phyloP scores from a whole-genome alignment of 2,113 vertebrate species.

The Myanophis thanlyinensis region DNA sequence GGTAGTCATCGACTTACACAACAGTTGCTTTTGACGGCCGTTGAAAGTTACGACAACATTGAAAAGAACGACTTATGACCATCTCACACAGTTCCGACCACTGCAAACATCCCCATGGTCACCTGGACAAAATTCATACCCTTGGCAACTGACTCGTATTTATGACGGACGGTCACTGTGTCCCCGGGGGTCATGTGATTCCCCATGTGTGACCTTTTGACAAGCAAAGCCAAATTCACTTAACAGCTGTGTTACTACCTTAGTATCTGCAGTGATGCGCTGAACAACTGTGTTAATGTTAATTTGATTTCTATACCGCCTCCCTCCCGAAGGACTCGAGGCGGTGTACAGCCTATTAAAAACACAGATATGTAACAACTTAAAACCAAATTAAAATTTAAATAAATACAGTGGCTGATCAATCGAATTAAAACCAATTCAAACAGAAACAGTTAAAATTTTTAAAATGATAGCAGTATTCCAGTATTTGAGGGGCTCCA shows the following conservation, averaged over 20 bases:
- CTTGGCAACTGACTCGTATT: background rate
- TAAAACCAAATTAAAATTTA: too few relatives aligned
- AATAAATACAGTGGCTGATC: too few relatives aligned
- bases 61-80: background rate
- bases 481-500: too few relatives aligned
- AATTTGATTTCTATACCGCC: too few relatives aligned
- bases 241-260: background rate
- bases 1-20: background rate
- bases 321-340: too few relatives aligned
- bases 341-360: too few relatives aligned
- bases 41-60: background rate
- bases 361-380: too few relatives aligned
- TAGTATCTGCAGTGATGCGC: too few relatives aligned
- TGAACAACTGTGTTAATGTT: background rate
- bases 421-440: too few relatives aligned
- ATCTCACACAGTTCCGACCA: background rate
- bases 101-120: background rate
- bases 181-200: background rate
- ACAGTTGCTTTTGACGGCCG: background rate
- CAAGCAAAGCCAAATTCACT: background rate
- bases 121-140: background rate
- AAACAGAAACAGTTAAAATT: too few relatives aligned
- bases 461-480: too few relatives aligned
- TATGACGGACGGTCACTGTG: background rate
- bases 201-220: background rate